Evolutionary conservation across 53 echinoderm and acorn worm species (phyloP), one percentile per base, ranked within the genome.

Genomic region (Arbacia lixula): DNA sequence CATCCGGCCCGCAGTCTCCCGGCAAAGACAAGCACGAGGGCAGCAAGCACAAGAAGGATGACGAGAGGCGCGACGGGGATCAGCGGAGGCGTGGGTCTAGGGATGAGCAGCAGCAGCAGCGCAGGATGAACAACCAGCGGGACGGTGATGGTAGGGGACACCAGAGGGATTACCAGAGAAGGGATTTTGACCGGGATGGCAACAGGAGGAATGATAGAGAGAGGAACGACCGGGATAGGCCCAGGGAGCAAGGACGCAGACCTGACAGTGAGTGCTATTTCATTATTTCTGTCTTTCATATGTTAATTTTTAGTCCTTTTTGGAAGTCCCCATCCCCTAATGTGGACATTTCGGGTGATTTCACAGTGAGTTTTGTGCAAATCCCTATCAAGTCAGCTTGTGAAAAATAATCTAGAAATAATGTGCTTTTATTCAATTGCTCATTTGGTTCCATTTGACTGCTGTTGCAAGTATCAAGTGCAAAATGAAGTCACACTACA

Each of bases 1-100:
- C 97, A 52, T 93, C 96, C 11, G 97, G 91, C 19, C 89, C 94
- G 3, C 63, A 83, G 61, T 90, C 87, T 9, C 91, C 93, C 35
- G 79, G 87, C 60, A 89, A 65, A 53, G 77, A 68, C 40, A 75
- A 68, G 69, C 37, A 85, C 54, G 91, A 88, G 54, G 58, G 71
- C 17, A 60, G 58, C 36, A 84, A 65, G 84, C 73, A 66, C 20
- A 12, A 56, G 46, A 89, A 86, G 54, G 72, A 76, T 55, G 84
- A 87, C 4, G 71, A 72, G 83, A 84, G 83, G 49, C 51, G 49
- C 14, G 35, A 38, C 39, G 72, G 86, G 64, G 82, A 26, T 34
- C 83, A 81, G 24, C 62, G 90, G 43, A 66, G 84, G 42, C 40
- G 66, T 41, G 76, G 86, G 27, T 80, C 85, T 5, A 66, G 80